Evolutionary conservation across 92 coral and sea anemone species (phyloP).

Genomic region (Palythoa heliodiscus): DNA sequence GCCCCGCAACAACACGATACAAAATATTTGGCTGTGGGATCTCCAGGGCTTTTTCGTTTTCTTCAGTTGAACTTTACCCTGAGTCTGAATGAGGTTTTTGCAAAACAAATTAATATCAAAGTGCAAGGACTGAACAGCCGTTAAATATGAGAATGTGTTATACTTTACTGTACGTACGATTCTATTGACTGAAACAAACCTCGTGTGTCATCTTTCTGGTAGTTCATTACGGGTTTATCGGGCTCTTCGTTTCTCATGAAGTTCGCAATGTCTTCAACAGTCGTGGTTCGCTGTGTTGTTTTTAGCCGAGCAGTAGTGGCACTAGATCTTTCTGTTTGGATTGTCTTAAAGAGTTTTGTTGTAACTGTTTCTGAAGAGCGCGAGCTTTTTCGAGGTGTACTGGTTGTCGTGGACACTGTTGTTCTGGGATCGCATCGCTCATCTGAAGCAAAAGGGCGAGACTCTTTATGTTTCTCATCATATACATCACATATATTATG

Average conservation of each 20-base stretch:
- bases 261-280: neutral
- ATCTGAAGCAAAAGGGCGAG: neutral
- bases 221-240: constrained; percentile 2
- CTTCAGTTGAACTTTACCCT: too few relatives aligned
- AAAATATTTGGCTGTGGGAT: too few relatives aligned
- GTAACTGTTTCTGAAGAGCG: neutral
- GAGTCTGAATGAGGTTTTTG: too few relatives aligned
- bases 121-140: too few relatives aligned
- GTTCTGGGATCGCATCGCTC: constrained; percentile 23
- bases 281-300: neutral
- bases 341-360: neutral
- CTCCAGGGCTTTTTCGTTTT: too few relatives aligned
- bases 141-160: too few relatives aligned
- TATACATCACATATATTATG: too few relatives aligned
- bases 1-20: too few relatives aligned
- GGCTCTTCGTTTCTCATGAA: neutral
- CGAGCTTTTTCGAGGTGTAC: neutral
- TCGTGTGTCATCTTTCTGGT: constrained; percentile 19
- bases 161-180: neutral
- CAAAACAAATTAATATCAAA: too few relatives aligned
- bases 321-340: neutral
- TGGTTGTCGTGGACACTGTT: neutral
- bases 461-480: too few relatives aligned
- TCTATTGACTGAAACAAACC: constrained; percentile 23
- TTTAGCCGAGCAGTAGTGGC: neutral